A percentile compares a stretch with the other conserved stretches of the same genome.
Conservation (phyloP, 2,797 vertebrate genomes). For the Anniella stebbinsi region DNA sequence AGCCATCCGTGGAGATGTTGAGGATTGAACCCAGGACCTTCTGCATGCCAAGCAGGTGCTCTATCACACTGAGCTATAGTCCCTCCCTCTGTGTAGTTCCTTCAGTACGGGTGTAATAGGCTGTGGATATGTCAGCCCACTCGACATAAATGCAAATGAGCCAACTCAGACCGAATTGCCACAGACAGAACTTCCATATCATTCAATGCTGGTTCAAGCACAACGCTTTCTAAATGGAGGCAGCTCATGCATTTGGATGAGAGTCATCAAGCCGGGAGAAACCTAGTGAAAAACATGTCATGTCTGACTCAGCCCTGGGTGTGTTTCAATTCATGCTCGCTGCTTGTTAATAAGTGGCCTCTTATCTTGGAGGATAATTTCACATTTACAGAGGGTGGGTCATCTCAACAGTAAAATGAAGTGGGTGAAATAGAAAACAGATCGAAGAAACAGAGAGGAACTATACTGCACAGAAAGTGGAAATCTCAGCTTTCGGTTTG, state of each 20-base stretch:
- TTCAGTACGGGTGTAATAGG: no score
- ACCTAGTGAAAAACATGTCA: background rate
- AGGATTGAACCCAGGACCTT: no score
- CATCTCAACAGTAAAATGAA: slow-evolving; percentile 7
- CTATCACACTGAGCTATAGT: no score
- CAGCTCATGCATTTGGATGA: background rate
- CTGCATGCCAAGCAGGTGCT: no score
- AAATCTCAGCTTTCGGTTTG: accelerated
- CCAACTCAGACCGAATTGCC: background rate
- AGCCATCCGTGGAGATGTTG: no score
- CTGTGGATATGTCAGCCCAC: no score
- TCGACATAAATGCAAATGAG: background rate
- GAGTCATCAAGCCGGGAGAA: background rate
- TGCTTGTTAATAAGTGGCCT: background rate
- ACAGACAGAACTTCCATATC: background rate
- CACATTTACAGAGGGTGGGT: slow-evolving; percentile 6
- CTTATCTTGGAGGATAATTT: slow-evolving; percentile 10
- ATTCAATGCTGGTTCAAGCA: background rate
- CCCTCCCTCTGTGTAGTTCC: no score
- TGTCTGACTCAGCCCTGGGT: background rate
- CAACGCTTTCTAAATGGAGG: background rate
- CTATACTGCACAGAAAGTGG: background rate
- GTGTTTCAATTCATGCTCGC: background rate
- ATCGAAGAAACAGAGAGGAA: background rate
- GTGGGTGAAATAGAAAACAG: background rate